A percentile compares a stretch with the other conserved stretches of the same genome.
Evolutionary conservation across 2,888 invertebrate genomes (phyloP).

Genomic region (Monochamus alternatus): DNA sequence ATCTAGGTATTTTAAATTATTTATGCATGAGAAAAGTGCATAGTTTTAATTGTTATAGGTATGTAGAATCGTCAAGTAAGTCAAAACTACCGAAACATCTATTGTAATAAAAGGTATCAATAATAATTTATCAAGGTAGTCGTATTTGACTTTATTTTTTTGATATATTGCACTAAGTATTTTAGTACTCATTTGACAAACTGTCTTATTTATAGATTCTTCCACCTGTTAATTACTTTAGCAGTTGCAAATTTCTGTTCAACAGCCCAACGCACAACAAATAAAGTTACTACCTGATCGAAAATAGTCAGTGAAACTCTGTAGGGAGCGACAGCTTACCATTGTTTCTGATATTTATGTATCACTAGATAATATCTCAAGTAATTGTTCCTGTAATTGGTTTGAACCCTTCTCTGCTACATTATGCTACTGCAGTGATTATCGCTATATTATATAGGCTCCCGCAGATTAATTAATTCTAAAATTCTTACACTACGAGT

Average conservation of each 20-base stretch:
- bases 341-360: constrained; percentile 68
- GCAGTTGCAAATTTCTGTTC: not conserved
- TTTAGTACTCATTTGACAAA: no score
- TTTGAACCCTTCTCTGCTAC: constrained; percentile 57
- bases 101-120: no score
- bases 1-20: no score
- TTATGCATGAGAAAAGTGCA: no score
- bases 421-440: constrained; percentile 38
- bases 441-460: constrained; percentile 31
- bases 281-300: constrained; percentile 47
- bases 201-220: no score
- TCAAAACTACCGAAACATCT: no score
- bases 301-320: constrained; percentile 48
- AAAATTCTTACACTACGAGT: constrained; percentile 18
- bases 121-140: no score
- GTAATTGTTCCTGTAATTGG: constrained; percentile 68
- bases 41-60: no score
- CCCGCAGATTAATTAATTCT: constrained; percentile 32
- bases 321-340: constrained; percentile 54
- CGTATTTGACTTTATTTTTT: no score
- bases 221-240: not conserved
- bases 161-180: no score
- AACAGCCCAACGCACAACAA: constrained; percentile 1
- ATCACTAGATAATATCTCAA: constrained; percentile 68
- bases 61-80: no score